phyloP scores from a whole-genome alignment of 1,140 invertebrate genomes.

The Maconellicoccus hirsutus region DNA sequence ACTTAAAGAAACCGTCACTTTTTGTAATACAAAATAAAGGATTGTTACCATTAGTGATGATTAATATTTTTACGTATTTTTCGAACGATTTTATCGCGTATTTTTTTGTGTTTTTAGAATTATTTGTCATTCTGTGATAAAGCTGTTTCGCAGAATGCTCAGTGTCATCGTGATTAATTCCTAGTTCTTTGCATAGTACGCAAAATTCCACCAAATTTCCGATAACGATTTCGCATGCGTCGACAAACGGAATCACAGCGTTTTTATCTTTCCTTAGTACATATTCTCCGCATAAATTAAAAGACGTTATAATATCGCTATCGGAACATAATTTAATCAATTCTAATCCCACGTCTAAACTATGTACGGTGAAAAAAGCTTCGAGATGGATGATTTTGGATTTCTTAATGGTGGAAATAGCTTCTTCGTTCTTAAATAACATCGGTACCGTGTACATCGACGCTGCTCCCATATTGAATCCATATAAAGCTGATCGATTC shows the following conservation, averaged over 20 bases:
- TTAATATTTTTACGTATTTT: conserved; percentile 25
- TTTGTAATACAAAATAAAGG: conserved; percentile 28
- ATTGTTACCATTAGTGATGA: conserved; percentile 31
- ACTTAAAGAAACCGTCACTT: conserved; percentile 31
- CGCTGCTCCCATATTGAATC: conserved; percentile 32
- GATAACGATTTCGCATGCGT: conserved; percentile 26
- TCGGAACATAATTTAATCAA: conserved; percentile 19
- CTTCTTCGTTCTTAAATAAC: conserved; percentile 24
- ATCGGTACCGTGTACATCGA: conserved; percentile 29
- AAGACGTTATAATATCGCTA: conserved; percentile 12
- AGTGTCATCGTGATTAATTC: neutral
- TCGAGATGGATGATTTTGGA: conserved; percentile 24
- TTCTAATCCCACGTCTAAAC: conserved; percentile 21
- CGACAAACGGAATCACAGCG: conserved; percentile 5
- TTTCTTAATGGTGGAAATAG: neutral
- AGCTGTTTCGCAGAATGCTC: neutral
- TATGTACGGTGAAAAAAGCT: conserved; percentile 27
- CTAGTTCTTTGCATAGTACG: conserved; percentile 6
- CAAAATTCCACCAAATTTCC: conserved; percentile 25
- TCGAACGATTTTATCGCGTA: neutral
- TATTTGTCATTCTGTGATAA: neutral
- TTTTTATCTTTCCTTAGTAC: conserved; percentile 11
- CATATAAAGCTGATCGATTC: conserved; percentile 35
- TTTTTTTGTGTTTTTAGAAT: neutral
- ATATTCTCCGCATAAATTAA: conserved; percentile 27